Evolutionary conservation across 2,797 vertebrate species (phyloP).

Genomic region (Rhadinocentrus ornatus): DNA sequence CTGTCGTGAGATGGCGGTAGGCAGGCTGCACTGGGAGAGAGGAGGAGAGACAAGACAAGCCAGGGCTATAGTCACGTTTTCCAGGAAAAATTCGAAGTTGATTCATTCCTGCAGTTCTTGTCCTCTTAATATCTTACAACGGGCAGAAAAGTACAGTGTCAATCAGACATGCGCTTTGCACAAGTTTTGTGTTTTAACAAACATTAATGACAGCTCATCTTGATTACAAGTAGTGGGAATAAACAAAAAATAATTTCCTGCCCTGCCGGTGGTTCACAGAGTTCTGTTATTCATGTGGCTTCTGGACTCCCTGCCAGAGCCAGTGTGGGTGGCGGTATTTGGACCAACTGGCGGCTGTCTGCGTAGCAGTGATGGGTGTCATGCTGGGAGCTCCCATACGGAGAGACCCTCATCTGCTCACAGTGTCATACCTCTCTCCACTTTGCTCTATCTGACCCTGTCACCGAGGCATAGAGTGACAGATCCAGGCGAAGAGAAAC

Average conservation of each 20-base stretch:
- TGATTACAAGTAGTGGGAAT: constrained; percentile 46
- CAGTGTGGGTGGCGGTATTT: constrained; percentile 52
- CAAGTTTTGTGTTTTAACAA: constrained; percentile 36
- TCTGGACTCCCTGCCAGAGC: constrained; percentile 47
- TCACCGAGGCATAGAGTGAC: constrained; percentile 64
- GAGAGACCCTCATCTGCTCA: constrained; percentile 78
- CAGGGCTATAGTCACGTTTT: constrained; percentile 50
- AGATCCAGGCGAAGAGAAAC: constrained; percentile 52
- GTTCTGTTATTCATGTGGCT: constrained; percentile 41
- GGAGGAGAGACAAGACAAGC: constrained; percentile 49
- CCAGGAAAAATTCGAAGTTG: constrained; percentile 38
- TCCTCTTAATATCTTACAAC: constrained; percentile 24
- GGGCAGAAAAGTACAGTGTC: constrained; percentile 11
- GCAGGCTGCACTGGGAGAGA: constrained; percentile 57
- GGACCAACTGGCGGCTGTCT: constrained; percentile 74
- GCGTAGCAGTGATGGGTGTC: constrained; percentile 70
- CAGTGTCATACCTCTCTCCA: constrained; percentile 73
- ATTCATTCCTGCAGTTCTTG: constrained; percentile 32
- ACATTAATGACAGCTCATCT: constrained; percentile 28
- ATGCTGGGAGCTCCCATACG: constrained; percentile 63
- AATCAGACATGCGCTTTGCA: constrained; percentile 1
- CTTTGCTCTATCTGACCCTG: constrained; percentile 80
- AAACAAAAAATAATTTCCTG: constrained; percentile 44
- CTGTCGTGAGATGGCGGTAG: constrained; percentile 73
- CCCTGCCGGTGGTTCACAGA: constrained; percentile 30